A percentile compares a stretch with the other conserved stretches of the same genome.
phyloP scores from a whole-genome alignment of 2,113 vertebrate species.

The Seriola dumerili region DNA sequence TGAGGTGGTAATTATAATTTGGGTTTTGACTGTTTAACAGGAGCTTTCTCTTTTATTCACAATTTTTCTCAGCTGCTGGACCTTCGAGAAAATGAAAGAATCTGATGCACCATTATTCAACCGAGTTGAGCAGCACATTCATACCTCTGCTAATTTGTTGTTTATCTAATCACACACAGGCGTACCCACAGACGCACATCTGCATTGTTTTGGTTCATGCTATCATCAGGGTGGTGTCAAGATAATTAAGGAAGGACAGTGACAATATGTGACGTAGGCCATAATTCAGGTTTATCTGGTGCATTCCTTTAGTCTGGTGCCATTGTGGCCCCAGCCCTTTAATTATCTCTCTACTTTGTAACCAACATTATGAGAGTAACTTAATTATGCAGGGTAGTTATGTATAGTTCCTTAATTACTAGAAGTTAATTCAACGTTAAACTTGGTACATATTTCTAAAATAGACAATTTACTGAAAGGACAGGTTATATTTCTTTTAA shows the following conservation, averaged over 20 bases:
- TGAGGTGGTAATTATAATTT: too few relatives aligned
- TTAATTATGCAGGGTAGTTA: not conserved
- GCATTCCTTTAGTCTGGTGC: not conserved
- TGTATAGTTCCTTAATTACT: too few relatives aligned
- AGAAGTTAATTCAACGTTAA: not conserved
- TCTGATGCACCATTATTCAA: conserved; percentile 16
- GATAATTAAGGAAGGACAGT: not conserved
- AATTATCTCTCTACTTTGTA: not conserved
- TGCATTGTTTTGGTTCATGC: not conserved
- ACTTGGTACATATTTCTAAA: not conserved
- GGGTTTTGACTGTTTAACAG: conserved; percentile 56
- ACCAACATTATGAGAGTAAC: not conserved
- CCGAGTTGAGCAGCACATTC: not conserved
- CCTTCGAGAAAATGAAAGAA: conserved; percentile 28
- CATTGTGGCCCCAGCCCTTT: not conserved
- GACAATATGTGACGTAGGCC: not conserved
- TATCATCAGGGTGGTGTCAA: not conserved
- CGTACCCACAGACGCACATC: not conserved
- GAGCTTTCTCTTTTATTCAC: conserved; percentile 56
- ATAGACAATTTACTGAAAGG: not conserved
- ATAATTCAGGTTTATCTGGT: conserved; percentile 25
- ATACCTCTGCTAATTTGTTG: conserved; percentile 11
- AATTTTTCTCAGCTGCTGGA: conserved; percentile 43
- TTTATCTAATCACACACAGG: not conserved
- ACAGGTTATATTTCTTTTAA: not conserved